Base-by-base conservation (phyloP, 1,140 invertebrate genomes). In the Brachionus koreanus region DNA sequence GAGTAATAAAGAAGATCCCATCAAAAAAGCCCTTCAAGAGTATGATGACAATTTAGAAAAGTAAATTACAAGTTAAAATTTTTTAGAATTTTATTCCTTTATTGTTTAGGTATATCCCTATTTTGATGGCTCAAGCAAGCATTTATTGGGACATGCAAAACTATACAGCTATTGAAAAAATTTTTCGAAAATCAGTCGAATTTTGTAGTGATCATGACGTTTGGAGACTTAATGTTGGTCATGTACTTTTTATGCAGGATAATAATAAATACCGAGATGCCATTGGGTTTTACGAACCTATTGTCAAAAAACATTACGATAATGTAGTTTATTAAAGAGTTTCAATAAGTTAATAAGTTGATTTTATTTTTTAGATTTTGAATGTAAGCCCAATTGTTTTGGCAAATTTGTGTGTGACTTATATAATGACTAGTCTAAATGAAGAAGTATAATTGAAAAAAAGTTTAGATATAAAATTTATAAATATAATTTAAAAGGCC, bases 391-490 rank as follows among this genome's bases (percentile, higher is more conserved):
- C 97, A 1, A 96, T 98, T 82, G 95, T 99, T 61, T 90, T 99
- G 84, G 97, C 97, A 4, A 99, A 99, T 89, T 89, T 99, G 9
- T 99, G 98, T 89, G 97, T 99, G 0, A 97, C 95, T 63, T 99
- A 99, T 86, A 98, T 99, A 84, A 97, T 99, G 95, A 98, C 95
- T 1, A 94, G 94, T 72, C 95, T 98, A 89, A 99, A 99, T 88
- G 95, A 98, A 88, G 96, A 98, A 90, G 89, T 90, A 82, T 63
- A 37, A 12, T n/a, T 13, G n/a, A 6, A 42, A 23, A 6, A 63
- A 23, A 5, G 12, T 25, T 82, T 43, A 25, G 0, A 6, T 19
- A 43, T 1, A 25, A 0, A 16, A 25, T 39, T 65, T 33, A 16
- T 29, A 79, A 42, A 12, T 5, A 10, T n/a, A 79, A 39, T 19